Base-by-base conservation (phyloP, 2,888 invertebrate genomes). In the Furcula furcula region DNA sequence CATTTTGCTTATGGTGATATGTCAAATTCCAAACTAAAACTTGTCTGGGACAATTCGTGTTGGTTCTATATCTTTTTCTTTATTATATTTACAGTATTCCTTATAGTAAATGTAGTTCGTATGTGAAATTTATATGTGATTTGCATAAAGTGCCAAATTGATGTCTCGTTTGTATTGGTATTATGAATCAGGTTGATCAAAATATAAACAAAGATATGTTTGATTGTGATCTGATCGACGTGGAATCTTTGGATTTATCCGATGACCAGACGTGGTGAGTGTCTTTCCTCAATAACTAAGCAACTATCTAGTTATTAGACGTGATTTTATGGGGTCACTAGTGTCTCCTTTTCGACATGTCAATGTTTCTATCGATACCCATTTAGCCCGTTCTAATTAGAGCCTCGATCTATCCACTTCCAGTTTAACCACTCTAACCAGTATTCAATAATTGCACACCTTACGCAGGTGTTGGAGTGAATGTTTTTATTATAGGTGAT, bases 181-280 rank as follows among this genome's bases (percentile, higher is more conserved):
- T 69, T 72, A 86, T 85, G 85, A 77, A 84, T 84, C 83, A 75
- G 73, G 57, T 64, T 82, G 80, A 84, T 83, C 83, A 85, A 82
- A 87, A 87, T 86, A 86, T 84, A 88, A 86, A 88, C 87, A 86
- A 88, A 85, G 86, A 85, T 86, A 86, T 88, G 87, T 72, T 77
- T 71, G 86, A 86, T 76, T 76, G 70, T 70, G 90, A 90, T 68
- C 78, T 91, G 58, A 90, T 92, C 63, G 90, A 91, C 81, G 80
- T 91, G 69, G 85, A 86, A 67, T 76, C 88, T 56, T 75, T 91
- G 56, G 84, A 90, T 76, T 89, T 88, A 73, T 78, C 80, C 44
- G 86, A 91, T 75, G 85, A 90, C 67, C 91, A 91, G 79, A 90
- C 90, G 52, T 92, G 92, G 92, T 92, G 65, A 82, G 90, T 69